A percentile compares a stretch with the other conserved stretches of the same genome.
Evolutionary conservation across 1,140 invertebrate species (phyloP).

Genomic region (Bombus affinis): DNA sequence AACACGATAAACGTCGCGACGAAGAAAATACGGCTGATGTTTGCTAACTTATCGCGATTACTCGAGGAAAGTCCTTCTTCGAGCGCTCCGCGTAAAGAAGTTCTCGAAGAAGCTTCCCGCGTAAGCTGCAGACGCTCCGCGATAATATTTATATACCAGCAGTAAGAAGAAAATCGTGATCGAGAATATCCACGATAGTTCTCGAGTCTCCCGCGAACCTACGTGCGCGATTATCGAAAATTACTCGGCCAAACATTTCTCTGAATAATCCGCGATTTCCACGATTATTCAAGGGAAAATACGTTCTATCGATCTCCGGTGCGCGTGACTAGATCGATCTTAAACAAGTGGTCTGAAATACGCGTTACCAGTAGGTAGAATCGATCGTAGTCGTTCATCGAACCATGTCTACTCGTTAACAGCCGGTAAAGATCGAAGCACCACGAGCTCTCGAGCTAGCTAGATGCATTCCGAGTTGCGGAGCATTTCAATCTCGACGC

Average conservation of each 20-base stretch:
- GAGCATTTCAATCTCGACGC: neutral
- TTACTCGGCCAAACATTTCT: neutral
- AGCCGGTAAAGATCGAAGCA: neutral
- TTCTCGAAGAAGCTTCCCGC: neutral
- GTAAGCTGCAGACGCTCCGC: no score
- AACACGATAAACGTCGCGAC: no score
- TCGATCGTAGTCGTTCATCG: neutral
- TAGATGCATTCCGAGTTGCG: neutral
- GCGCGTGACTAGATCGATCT: neutral
- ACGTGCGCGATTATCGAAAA: neutral
- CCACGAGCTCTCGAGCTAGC: neutral
- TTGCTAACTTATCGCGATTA: neutral
- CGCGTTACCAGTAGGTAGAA: neutral
- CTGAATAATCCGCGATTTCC: neutral
- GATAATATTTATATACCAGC: neutral
- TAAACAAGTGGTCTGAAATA: neutral
- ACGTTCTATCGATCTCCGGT: neutral
- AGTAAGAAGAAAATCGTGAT: neutral
- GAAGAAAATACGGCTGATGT: neutral
- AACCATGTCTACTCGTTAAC: neutral
- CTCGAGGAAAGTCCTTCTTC: neutral
- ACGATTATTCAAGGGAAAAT: neutral
- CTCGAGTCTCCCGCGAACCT: neutral
- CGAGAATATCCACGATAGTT: neutral
- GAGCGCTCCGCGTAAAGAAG: no score